Conservation (phyloP, 2,113 vertebrate genomes). For the Corythaixoides concolor region DNA sequence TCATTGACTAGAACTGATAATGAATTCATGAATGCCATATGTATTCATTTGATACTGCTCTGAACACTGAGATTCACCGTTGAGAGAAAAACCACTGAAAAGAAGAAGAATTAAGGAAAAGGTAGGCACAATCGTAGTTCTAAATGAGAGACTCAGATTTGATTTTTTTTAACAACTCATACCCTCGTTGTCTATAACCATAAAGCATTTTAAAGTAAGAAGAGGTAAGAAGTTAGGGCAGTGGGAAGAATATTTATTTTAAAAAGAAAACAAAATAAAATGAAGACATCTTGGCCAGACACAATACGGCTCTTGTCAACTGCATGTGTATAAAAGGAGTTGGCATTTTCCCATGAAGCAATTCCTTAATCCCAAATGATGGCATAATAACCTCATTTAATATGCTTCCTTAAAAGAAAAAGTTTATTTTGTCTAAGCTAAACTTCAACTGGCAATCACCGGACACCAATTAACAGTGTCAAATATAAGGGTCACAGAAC, state of each 20-base stretch:
- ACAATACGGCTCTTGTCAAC: slow-evolving; percentile 45
- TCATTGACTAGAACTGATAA: neutral
- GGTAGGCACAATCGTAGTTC: neutral
- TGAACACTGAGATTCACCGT: neutral
- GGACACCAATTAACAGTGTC: slow-evolving; percentile 51
- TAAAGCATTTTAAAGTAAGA: neutral
- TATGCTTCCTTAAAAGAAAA: slow-evolving; percentile 38
- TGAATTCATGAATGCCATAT: neutral
- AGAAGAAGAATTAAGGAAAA: neutral
- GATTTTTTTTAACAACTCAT: neutral
- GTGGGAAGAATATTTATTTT: neutral
- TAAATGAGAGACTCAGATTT: neutral
- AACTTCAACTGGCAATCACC: slow-evolving; percentile 50
- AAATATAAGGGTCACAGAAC: slow-evolving; percentile 32
- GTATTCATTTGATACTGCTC: neutral
- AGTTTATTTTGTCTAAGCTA: slow-evolving; percentile 59
- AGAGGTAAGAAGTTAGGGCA: neutral
- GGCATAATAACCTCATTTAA: slow-evolving; percentile 59
- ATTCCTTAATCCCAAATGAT: slow-evolving; percentile 64
- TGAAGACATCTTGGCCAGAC: slow-evolving; percentile 32
- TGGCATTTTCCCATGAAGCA: slow-evolving; percentile 61
- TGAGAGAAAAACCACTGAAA: neutral
- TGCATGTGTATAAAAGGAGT: slow-evolving; percentile 37
- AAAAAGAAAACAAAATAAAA: slow-evolving; percentile 28
- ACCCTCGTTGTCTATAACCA: neutral